Evolutionary conservation across 1,140 invertebrate species (phyloP).

Genomic region (Brachionus rubens): DNA sequence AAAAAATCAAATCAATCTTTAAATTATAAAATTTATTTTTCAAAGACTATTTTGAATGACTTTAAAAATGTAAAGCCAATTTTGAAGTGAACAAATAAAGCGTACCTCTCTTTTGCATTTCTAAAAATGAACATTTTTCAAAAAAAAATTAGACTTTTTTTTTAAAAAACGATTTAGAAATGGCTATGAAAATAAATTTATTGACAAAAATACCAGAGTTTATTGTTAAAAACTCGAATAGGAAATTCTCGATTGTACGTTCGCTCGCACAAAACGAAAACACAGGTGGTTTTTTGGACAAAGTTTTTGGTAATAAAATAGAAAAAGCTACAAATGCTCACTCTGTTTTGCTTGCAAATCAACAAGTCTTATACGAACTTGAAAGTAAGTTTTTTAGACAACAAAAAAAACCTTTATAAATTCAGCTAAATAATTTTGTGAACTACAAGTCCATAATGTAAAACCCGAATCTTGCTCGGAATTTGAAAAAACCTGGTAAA

Average conservation of each 20-base stretch:
- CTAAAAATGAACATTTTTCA: too few relatives aligned
- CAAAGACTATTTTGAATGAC: too few relatives aligned
- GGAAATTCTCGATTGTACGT: neutral
- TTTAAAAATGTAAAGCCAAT: too few relatives aligned
- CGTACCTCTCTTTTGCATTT: too few relatives aligned
- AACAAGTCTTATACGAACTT: slow-evolving; percentile 86
- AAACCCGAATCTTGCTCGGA: slow-evolving; percentile 77
- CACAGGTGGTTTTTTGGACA: neutral
- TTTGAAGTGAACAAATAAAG: too few relatives aligned
- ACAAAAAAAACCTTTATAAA: neutral
- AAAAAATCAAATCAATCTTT: too few relatives aligned
- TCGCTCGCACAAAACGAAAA: neutral
- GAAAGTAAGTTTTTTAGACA: slow-evolving; percentile 66
- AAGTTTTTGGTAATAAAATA: slow-evolving; percentile 65
- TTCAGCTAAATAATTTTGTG: neutral
- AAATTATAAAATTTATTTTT: too few relatives aligned
- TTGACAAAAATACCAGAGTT: neutral
- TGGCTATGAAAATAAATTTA: neutral
- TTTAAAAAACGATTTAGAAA: neutral
- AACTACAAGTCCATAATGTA: slow-evolving; percentile 74
- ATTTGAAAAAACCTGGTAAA: slow-evolving; percentile 86
- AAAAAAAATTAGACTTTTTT: neutral
- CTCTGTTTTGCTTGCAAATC: slow-evolving; percentile 86
- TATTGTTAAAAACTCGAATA: neutral
- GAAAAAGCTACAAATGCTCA: slow-evolving; percentile 91